phyloP scores from a whole-genome alignment of 2,797 vertebrate genomes.

The Characodon lateralis region DNA sequence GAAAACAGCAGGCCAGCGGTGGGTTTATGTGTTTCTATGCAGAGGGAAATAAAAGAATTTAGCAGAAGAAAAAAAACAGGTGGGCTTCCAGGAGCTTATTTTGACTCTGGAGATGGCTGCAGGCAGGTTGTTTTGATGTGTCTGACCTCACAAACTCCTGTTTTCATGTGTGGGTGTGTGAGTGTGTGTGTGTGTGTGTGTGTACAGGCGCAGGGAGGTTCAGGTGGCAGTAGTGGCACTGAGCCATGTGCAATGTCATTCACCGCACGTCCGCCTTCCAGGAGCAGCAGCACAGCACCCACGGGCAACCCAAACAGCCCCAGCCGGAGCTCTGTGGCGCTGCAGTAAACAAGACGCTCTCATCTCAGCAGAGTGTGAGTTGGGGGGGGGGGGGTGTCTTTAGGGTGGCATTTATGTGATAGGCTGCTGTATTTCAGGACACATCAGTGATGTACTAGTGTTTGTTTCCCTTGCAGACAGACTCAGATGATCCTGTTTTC shows the following conservation, averaged over 20 bases:
- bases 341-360: constrained; percentile 75
- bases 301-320: constrained; percentile 72
- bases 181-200: constrained; percentile 28
- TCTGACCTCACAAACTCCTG: constrained; percentile 55
- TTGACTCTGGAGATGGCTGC: constrained; percentile 60
- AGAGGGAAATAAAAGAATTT: constrained; percentile 28
- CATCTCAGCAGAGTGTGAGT: constrained; percentile 30
- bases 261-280: constrained; percentile 60
- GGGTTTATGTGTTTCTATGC: constrained; percentile 18
- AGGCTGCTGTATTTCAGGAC: constrained; percentile 34
- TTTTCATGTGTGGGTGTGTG: constrained; percentile 24
- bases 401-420: constrained; percentile 15
- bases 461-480: constrained; percentile 20
- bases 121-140: constrained; percentile 68
- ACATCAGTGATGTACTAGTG: constrained; percentile 20
- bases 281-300: constrained; percentile 66
- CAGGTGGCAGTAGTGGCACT: constrained; percentile 66
- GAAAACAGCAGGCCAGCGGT: constrained; percentile 3
- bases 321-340: constrained; percentile 62
- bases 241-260: constrained; percentile 75
- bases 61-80: constrained; percentile 20
- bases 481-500: neutral
- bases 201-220: constrained; percentile 48
- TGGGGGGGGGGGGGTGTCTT: neutral
- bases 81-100: constrained; percentile 46